phyloP scores from a whole-genome alignment of 2,113 vertebrate genomes.

The Centropristis striata region DNA sequence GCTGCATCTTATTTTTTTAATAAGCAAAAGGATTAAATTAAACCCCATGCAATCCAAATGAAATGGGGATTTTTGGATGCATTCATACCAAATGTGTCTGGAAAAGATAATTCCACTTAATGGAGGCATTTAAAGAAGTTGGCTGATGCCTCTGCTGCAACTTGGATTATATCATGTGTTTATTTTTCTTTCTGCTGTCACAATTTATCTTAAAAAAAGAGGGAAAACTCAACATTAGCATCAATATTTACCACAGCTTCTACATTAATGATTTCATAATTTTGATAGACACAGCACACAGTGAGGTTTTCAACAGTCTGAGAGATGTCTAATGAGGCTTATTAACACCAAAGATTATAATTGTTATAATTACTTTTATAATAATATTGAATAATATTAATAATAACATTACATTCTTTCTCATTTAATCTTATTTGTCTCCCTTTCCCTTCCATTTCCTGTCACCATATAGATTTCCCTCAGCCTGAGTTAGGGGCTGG shows the following conservation, averaged over 20 bases:
- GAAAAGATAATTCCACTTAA: constrained; percentile 88
- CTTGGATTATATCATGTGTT: constrained; percentile 73
- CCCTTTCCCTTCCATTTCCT: constrained; percentile 36
- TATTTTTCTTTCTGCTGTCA: constrained; percentile 42
- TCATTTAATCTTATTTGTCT: constrained; percentile 29
- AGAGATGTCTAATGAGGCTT: neutral
- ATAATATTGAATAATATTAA: constrained; percentile 2
- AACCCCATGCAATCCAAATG: constrained; percentile 84
- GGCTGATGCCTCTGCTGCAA: constrained; percentile 75
- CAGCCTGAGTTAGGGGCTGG: constrained; percentile 47
- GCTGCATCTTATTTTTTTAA: constrained; percentile 85
- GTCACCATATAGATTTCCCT: constrained; percentile 38
- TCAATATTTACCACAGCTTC: constrained; percentile 49
- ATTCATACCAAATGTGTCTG: constrained; percentile 85
- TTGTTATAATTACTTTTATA: constrained; percentile 2
- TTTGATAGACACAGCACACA: constrained; percentile 12
- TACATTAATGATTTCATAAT: neutral
- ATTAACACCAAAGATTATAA: neutral
- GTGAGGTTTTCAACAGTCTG: constrained; percentile 7
- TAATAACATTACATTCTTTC: constrained; percentile 10
- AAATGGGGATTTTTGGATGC: constrained; percentile 84
- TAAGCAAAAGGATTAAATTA: constrained; percentile 87
- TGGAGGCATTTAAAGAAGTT: constrained; percentile 85
- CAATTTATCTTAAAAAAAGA: constrained; percentile 49
- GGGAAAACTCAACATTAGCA: constrained; percentile 32